These are phyloP conservation scores for Hyppa rectilinea DNA, from an alignment of 2,888 invertebrate genomes.

Conservation along the genomic window DNA sequence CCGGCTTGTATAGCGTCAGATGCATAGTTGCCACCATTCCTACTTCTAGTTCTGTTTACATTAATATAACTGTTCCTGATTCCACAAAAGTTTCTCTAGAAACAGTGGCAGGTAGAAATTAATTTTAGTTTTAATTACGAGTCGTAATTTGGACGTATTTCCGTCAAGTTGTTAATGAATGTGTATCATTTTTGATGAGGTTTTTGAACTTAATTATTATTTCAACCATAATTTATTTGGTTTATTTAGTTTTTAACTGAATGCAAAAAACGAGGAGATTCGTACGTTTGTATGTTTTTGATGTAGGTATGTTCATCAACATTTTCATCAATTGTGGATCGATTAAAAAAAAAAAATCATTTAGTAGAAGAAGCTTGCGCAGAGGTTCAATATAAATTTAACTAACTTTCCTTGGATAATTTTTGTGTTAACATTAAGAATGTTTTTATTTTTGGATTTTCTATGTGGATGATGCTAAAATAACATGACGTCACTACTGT, in stretches of 20 bases:
- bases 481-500: no score
- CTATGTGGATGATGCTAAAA: no score
- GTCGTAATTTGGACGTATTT: neutral
- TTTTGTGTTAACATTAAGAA: no score
- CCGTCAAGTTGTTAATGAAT: neutral
- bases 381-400: no score
- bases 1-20: neutral
- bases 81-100: constrained; percentile 9
- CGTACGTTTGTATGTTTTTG: no score
- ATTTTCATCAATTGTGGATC: no score
- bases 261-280: no score
- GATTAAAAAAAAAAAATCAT: no score
- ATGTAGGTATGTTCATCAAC: no score
- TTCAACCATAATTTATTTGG: neutral
- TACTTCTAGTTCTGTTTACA: neutral
- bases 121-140: constrained; percentile 20
- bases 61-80: neutral
- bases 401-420: no score
- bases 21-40: neutral
- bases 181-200: neutral
- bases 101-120: neutral
- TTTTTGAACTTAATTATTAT: neutral
- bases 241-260: neutral
- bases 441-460: no score
- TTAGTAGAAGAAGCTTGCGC: no score